Evolutionary conservation across 2,797 vertebrate genomes (phyloP).

Genomic region (Peromyscus nudipes): DNA sequence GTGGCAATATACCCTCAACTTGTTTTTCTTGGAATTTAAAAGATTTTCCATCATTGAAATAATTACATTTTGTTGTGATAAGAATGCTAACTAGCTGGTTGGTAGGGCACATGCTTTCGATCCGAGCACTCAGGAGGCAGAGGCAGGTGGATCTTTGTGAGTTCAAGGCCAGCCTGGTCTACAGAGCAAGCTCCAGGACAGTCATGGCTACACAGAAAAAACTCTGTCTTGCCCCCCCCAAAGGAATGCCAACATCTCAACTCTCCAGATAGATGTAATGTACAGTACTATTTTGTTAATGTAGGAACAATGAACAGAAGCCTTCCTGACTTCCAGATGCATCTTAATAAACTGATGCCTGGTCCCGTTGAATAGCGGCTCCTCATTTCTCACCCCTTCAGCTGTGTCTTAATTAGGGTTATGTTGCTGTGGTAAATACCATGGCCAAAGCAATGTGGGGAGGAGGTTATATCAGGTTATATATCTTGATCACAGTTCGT

Average conservation of each 20-base stretch:
- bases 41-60: background rate
- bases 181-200: background rate
- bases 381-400: background rate
- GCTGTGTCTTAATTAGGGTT: background rate
- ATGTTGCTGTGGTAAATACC: background rate
- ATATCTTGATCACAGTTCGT: background rate
- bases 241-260: background rate
- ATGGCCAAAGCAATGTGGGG: background rate
- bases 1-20: background rate
- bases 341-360: background rate
- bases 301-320: background rate
- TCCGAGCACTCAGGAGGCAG: background rate
- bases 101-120: background rate
- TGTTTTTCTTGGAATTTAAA: background rate
- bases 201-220: background rate
- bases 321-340: background rate
- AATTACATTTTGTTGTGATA: background rate
- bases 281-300: background rate
- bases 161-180: background rate
- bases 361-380: background rate
- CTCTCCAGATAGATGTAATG: background rate
- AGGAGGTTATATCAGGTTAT: background rate
- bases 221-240: background rate
- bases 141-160: background rate
- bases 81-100: background rate